These are phyloP conservation scores for Trematomus bernacchii DNA, from an alignment of 2,797 vertebrate genomes.

Conservation along the genomic window DNA sequence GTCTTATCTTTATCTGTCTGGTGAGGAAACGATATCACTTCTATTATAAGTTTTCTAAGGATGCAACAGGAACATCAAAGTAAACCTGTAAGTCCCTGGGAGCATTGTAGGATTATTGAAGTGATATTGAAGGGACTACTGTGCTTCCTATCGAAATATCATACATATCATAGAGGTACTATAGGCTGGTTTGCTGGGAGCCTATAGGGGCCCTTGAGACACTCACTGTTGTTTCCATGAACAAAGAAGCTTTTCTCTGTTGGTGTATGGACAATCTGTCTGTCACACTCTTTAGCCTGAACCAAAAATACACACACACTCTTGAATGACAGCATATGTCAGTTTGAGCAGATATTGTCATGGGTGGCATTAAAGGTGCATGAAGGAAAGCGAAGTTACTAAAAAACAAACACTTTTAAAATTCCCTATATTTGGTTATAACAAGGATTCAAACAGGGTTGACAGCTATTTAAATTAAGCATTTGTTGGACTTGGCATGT, in stretches of 20 bases:
- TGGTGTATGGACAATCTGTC: constrained; percentile 16
- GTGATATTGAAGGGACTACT: background rate
- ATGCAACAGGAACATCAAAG: background rate
- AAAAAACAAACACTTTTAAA: background rate
- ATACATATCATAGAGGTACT: background rate
- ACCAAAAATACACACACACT: constrained; percentile 23
- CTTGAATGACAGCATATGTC: constrained; percentile 7
- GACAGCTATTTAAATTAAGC: background rate
- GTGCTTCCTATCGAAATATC: background rate
- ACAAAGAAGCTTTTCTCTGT: constrained; percentile 45
- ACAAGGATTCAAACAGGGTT: background rate
- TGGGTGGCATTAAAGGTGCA: background rate
- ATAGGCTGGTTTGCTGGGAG: constrained; percentile 19
- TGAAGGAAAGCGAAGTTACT: background rate
- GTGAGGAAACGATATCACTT: background rate
- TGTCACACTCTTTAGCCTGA: constrained; percentile 21
- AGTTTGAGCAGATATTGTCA: constrained; percentile 1
- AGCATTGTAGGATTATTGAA: background rate
- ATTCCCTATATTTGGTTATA: background rate
- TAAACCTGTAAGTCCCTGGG: background rate
- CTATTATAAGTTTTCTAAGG: background rate
- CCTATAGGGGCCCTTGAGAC: constrained; percentile 14
- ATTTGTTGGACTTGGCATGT: background rate
- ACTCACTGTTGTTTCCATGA: constrained; percentile 2
- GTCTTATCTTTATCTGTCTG: background rate